Conservation (phyloP, 2,888 invertebrate species). For the Hypsopygia costalis region DNA sequence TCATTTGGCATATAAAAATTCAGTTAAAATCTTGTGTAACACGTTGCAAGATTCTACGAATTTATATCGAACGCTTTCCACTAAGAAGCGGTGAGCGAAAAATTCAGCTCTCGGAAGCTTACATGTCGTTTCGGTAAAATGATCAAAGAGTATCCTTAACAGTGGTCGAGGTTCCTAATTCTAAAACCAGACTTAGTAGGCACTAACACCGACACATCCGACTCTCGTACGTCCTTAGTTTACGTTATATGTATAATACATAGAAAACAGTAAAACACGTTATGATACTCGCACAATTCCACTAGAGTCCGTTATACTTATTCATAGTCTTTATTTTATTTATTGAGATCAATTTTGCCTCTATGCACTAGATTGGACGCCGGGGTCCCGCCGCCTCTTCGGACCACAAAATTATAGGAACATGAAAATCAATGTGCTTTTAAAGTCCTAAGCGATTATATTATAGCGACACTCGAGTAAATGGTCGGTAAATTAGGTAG, state of each 20-base stretch:
- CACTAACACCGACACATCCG: slow-evolving; percentile 69
- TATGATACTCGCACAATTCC: slow-evolving; percentile 72
- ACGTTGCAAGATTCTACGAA: slow-evolving; percentile 50
- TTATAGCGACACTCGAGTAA: slow-evolving; percentile 23
- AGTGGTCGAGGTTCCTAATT: slow-evolving; percentile 52
- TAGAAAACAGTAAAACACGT: slow-evolving; percentile 71
- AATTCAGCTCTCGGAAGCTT: slow-evolving; percentile 55
- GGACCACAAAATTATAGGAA: slow-evolving; percentile 32
- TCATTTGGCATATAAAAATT: slow-evolving; percentile 34
- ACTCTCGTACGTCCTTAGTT: slow-evolving; percentile 43
- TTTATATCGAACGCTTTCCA: slow-evolving; percentile 22
- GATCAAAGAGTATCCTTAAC: slow-evolving; percentile 58
- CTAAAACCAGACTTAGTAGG: slow-evolving; percentile 72
- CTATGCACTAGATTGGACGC: slow-evolving; percentile 53
- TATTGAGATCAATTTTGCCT: slow-evolving; percentile 77
- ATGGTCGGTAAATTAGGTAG: slow-evolving; percentile 19
- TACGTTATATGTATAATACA: slow-evolving; percentile 62
- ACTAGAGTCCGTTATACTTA: slow-evolving; percentile 68
- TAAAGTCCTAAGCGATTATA: slow-evolving; percentile 18
- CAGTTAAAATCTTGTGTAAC: slow-evolving; percentile 47
- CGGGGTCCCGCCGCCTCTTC: slow-evolving; percentile 19
- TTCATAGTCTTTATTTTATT: slow-evolving; percentile 68
- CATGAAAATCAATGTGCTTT: slow-evolving; percentile 20
- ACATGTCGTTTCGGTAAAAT: slow-evolving; percentile 66
- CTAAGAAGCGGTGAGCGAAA: slow-evolving; percentile 29